phyloP scores from a whole-genome alignment of 2,113 vertebrate species.

The Thalassarche chlororhynchos region DNA sequence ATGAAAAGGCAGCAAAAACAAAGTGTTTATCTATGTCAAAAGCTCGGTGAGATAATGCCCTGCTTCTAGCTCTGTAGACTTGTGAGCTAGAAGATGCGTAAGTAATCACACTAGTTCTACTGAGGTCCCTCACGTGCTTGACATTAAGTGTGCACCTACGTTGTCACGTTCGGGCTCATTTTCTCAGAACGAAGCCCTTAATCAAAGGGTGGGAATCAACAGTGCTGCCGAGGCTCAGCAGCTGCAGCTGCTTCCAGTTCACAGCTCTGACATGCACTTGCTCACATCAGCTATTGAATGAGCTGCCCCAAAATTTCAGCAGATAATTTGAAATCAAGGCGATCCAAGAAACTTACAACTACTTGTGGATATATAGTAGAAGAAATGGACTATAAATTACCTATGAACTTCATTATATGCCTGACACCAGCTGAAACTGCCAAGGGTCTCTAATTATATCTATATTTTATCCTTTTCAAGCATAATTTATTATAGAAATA shows the following conservation, averaged over 20 bases:
- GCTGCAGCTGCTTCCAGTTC: background rate
- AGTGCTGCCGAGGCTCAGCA: fast-evolving
- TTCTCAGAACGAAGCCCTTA: background rate
- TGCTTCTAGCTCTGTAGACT: background rate
- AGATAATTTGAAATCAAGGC: background rate
- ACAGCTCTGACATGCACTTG: background rate
- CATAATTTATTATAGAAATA: background rate
- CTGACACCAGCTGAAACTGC: background rate
- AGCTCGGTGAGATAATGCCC: background rate
- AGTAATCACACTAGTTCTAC: background rate
- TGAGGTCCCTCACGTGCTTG: background rate
- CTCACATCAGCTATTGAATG: background rate
- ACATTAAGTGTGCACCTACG: background rate
- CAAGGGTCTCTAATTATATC: background rate
- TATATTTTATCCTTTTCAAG: background rate
- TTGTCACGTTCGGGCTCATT: background rate
- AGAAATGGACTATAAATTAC: background rate
- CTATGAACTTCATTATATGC: background rate
- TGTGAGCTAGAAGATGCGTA: background rate
- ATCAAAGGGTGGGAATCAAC: background rate
- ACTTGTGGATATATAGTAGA: background rate
- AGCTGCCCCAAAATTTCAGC: background rate
- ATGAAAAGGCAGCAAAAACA: background rate
- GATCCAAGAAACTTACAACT: background rate
- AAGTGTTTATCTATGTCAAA: background rate